Percentiles rank a stretch among this genome's conserved stretches.
These are phyloP conservation scores for Tapera naevia DNA, from an alignment of 2,797 vertebrate genomes.

Conservation along the genomic window DNA sequence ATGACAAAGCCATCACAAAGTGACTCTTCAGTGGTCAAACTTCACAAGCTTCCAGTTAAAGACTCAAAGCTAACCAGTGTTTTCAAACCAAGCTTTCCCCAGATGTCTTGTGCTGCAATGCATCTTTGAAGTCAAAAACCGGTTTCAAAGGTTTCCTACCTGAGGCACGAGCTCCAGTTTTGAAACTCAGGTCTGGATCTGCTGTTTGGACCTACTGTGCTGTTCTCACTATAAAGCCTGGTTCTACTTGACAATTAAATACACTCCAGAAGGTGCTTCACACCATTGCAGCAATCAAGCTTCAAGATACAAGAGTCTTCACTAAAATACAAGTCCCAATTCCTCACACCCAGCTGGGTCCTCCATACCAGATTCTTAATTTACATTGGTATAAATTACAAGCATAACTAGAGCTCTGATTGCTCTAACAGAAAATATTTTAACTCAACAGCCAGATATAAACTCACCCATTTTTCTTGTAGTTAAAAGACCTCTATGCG, in stretches of 20 bases:
- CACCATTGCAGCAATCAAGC: not conserved
- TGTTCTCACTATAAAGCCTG: not conserved
- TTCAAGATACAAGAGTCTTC: not conserved
- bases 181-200: not conserved
- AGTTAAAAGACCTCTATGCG: not conserved
- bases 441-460: not conserved
- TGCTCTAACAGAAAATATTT: not conserved
- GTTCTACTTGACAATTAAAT: not conserved
- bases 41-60: not conserved
- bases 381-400: not conserved
- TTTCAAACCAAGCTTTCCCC: not conserved
- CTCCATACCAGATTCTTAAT: not conserved
- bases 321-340: not conserved
- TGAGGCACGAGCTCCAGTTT: not conserved
- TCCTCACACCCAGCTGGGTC: not conserved
- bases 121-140: not conserved
- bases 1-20: not conserved
- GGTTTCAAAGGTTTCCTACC: not conserved
- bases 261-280: not conserved
- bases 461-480: not conserved
- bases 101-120: not conserved
- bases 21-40: not conserved
- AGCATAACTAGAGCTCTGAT: not conserved
- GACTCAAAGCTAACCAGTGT: not conserved
- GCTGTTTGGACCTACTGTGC: not conserved